Base-by-base conservation (phyloP, 2,797 vertebrate species). In the Oreochromis mossambicus region DNA sequence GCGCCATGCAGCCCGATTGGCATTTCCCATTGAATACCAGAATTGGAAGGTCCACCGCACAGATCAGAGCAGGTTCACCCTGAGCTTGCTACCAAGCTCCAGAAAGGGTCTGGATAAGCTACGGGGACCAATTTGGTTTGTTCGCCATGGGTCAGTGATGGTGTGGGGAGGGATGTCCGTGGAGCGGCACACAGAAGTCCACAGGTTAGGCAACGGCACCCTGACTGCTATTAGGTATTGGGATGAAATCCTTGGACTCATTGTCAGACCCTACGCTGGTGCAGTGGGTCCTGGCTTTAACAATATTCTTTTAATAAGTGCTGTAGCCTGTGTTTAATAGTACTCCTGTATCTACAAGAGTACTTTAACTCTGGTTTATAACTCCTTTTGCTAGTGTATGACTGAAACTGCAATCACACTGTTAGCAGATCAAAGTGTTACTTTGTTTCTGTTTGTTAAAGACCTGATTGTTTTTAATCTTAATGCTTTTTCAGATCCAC, bases 21-120 rank as follows among this genome's bases (percentile, higher is more conserved):
- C 29, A 61, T 3, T 61, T 61, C 17, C 1, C 17, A 34, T 0
- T 61, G 1, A 61, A 34, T 19, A 12, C 2, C 0, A 3, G 29
- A 61, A 19, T 0, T 61, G 56, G 9, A 61, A 61, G 29, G 56
- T 61, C 56, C 34, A 34, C 15, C 6, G 2, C 5, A 61, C 56
- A n/a, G 58, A n/a, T 61, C 58, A 36, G 58, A n/a, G 32, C 32
- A 63, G 10, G 58, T 12, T 61, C 32, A 61, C 17, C 58, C 6
- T 12, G 58, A 36, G 58, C 17, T 36, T 58, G 56, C 8, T 34
- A 15, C 29, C 56, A 58, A 58, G 56, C 29, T 58, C 10, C 56
- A 58, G 56, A 34, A 58, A 61, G 2, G 58, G 17, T 61, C 58
- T 36, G 58, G 17, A n/a, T 19, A 61, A 1, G 58, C 58, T 4